Evolutionary conservation across 2,113 vertebrate species (phyloP).

Genomic region (Ptilorrhoa leucosticta): DNA sequence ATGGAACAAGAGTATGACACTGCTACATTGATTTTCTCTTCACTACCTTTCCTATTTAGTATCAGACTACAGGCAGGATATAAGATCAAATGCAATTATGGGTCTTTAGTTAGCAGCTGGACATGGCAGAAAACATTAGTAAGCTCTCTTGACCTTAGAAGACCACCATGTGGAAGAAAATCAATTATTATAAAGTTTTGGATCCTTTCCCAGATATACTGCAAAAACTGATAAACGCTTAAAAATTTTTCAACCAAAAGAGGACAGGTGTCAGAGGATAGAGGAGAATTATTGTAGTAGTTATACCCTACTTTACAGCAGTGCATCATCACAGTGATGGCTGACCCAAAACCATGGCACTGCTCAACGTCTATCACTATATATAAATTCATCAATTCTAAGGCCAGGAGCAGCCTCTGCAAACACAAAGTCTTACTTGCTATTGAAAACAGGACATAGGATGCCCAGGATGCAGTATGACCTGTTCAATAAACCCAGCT

Average conservation of each 20-base stretch:
- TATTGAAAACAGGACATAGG: not conserved
- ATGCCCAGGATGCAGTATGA: not conserved
- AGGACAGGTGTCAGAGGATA: not conserved
- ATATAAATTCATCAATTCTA: not conserved
- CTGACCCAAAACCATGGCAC: not conserved
- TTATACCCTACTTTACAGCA: not conserved
- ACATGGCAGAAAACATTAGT: not conserved
- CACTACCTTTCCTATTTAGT: not conserved
- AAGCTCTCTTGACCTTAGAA: not conserved
- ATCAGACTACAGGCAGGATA: not conserved
- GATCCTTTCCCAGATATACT: conserved; percentile 1
- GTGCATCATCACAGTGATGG: not conserved
- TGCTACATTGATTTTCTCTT: not conserved
- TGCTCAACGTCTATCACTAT: not conserved
- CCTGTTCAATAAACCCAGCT: not conserved
- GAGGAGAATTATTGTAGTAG: not conserved
- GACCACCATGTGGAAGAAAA: not conserved
- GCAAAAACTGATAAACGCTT: not conserved
- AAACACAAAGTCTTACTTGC: not conserved
- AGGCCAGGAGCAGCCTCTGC: not conserved
- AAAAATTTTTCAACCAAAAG: not conserved
- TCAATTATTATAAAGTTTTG: not conserved
- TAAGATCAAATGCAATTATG: not conserved
- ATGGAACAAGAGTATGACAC: not conserved
- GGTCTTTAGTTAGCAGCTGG: not conserved